phyloP scores from a whole-genome alignment of 1,140 invertebrate genomes.

The Berghia stephanieae region DNA sequence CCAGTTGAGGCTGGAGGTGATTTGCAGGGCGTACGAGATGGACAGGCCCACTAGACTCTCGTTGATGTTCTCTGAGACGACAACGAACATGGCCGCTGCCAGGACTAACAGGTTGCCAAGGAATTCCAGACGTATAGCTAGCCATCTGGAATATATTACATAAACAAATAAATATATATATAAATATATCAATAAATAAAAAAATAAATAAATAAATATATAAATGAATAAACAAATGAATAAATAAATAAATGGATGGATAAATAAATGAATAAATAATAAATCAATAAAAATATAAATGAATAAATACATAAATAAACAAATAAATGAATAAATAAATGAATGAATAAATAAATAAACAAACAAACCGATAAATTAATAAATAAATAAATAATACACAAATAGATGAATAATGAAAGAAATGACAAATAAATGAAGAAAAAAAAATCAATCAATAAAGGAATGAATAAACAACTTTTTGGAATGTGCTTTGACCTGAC shows the following conservation, averaged over 20 bases:
- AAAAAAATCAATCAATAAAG: no score
- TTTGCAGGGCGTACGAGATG: constrained; percentile 70
- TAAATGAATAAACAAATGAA: no score
- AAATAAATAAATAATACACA: background rate
- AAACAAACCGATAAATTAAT: background rate
- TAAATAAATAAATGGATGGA: background rate
- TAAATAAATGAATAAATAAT: background rate
- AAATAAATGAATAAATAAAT: background rate
- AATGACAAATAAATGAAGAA: background rate
- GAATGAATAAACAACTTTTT: no score
- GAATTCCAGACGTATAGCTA: constrained; percentile 89
- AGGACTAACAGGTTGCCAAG: constrained; percentile 70
- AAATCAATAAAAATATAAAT: no score
- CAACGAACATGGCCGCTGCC: constrained; percentile 69
- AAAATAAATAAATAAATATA: no score
- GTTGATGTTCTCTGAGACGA: constrained; percentile 59
- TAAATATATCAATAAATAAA: background rate
- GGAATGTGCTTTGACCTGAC: no score
- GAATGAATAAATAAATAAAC: background rate
- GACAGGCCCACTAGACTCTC: constrained; percentile 70
- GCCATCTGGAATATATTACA: constrained; percentile 72
- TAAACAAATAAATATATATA: background rate
- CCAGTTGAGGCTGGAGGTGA: constrained; percentile 94
- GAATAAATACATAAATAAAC: no score
- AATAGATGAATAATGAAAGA: background rate